A percentile compares a stretch with the other conserved stretches of the same genome.
Evolutionary conservation across 2,797 vertebrate species (phyloP).

Genomic region (Distichodus sexfasciatus): DNA sequence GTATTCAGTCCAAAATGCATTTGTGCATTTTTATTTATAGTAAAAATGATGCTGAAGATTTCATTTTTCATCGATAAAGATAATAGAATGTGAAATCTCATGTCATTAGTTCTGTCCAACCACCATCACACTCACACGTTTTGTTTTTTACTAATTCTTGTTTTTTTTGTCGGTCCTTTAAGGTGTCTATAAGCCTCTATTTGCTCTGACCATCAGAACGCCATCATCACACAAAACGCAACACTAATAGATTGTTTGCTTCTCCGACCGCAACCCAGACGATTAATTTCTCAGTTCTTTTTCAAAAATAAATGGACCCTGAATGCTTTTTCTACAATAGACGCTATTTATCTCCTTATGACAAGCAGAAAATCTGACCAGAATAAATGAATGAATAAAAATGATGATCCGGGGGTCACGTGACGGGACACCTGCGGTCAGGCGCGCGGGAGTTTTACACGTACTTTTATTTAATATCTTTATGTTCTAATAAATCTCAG

Average conservation of each 20-base stretch:
- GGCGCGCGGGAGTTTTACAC: no score
- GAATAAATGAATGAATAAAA: constrained; percentile 74
- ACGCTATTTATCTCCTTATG: constrained; percentile 68
- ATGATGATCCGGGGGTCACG: constrained; percentile 64
- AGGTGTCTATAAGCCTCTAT: no score
- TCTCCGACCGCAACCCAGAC: constrained; percentile 49
- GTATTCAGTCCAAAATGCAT: no score
- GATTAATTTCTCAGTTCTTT: constrained; percentile 59
- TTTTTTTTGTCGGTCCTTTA: no score
- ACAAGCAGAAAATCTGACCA: constrained; percentile 80
- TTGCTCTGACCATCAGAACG: background rate
- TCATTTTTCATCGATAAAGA: no score
- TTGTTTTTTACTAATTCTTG: background rate
- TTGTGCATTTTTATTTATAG: no score
- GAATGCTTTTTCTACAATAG: constrained; percentile 61
- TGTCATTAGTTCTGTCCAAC: no score
- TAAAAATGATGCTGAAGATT: no score
- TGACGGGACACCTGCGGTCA: constrained; percentile 75
- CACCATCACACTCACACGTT: constrained; percentile 54
- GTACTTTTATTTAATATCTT: no score
- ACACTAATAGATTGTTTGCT: constrained; percentile 46
- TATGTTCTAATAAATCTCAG: background rate
- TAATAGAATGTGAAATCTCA: no score
- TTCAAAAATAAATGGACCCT: constrained; percentile 58
- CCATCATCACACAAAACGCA: constrained; percentile 16